These are phyloP conservation scores for Vanessa cardui DNA, from an alignment of 2,888 invertebrate species.

Conservation along the genomic window DNA sequence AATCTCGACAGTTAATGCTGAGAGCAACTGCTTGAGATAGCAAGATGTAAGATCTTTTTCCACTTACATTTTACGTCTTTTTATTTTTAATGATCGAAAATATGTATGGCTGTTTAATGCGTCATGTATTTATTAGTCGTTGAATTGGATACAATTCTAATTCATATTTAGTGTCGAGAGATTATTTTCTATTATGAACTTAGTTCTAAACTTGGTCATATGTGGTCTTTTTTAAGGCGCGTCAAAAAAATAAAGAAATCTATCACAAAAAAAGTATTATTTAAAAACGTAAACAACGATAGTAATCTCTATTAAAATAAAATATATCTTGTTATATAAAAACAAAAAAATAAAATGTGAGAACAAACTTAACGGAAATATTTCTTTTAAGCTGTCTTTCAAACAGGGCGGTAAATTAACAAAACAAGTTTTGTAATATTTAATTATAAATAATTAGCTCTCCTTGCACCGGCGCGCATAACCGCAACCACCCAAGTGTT, in stretches of 20 bases:
- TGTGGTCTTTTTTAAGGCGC: too few relatives aligned
- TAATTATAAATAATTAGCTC: constrained; percentile 69
- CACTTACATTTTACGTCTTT: constrained; percentile 9
- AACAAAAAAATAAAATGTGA: constrained; percentile 4
- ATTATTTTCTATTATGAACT: not conserved
- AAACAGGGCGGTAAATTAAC: constrained; percentile 33
- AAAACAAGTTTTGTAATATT: constrained; percentile 37
- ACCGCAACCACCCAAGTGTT: constrained; percentile 53
- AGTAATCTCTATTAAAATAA: too few relatives aligned
- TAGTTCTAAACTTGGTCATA: too few relatives aligned
- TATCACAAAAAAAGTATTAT: too few relatives aligned
- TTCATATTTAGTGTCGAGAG: not conserved
- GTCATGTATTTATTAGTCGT: not conserved
- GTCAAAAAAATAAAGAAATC: too few relatives aligned
- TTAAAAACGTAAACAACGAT: not conserved
- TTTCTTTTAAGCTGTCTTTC: constrained; percentile 11
- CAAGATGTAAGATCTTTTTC: constrained; percentile 29
- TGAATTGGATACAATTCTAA: not conserved
- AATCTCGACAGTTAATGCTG: constrained; percentile 46
- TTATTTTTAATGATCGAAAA: constrained; percentile 23
- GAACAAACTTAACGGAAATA: constrained; percentile 31
- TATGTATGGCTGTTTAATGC: not conserved
- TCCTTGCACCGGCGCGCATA: constrained; percentile 49
- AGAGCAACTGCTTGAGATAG: constrained; percentile 34
- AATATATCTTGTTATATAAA: constrained; percentile 10